phyloP scores from a whole-genome alignment of 2,888 invertebrate genomes.

The Amiota mariae region DNA sequence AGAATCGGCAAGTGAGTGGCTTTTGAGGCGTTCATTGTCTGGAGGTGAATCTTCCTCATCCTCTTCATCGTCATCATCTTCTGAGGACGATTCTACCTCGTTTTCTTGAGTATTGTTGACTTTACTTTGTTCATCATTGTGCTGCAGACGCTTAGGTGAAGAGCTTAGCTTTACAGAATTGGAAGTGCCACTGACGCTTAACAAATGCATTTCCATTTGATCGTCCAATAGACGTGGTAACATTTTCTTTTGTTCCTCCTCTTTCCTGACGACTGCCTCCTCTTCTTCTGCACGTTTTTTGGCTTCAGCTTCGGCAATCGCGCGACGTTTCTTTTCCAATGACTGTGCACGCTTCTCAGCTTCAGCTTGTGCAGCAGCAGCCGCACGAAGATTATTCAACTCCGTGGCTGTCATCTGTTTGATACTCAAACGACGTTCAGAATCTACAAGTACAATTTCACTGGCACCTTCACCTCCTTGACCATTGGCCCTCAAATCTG shows the following conservation, averaged over 20 bases:
- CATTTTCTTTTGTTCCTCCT: constrained; percentile 31
- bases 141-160: background rate
- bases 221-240: constrained; percentile 59
- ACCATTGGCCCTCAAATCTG: constrained; percentile 55
- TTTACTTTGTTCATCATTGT: background rate
- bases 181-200: constrained; percentile 33
- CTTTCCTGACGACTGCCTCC: background rate
- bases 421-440: constrained; percentile 68
- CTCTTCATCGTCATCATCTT: background rate
- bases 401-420: constrained; percentile 71
- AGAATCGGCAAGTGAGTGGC: constrained; percentile 56
- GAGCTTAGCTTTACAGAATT: background rate
- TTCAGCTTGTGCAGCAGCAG: constrained; percentile 60
- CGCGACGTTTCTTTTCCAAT: constrained; percentile 33
- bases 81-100: background rate
- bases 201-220: constrained; percentile 54
- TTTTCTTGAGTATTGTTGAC: background rate
- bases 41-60: background rate
- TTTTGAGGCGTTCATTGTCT: constrained; percentile 40
- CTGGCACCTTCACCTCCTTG: constrained; percentile 36
- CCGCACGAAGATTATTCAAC: constrained; percentile 57
- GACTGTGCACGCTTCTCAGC: constrained; percentile 8
- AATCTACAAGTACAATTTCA: constrained; percentile 54
- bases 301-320: background rate
- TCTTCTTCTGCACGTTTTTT: constrained; percentile 38